Evolutionary conservation across 2,797 vertebrate species (phyloP).

Genomic region (Coendou prehensilis): DNA sequence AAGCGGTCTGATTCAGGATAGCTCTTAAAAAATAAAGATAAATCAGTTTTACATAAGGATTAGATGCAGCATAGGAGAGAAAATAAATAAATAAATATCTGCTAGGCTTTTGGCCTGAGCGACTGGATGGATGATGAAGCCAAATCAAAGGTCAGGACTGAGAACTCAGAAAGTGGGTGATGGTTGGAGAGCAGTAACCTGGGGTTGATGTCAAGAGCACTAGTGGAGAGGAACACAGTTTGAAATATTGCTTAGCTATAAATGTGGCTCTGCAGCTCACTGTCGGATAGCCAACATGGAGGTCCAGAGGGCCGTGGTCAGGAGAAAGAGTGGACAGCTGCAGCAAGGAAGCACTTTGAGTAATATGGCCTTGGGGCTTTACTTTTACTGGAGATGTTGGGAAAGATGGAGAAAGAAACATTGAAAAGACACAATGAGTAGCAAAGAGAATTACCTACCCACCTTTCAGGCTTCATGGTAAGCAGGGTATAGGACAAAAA

Average conservation of each 20-base stretch:
- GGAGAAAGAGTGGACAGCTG: accelerated
- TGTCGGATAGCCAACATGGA: neutral
- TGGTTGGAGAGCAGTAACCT: accelerated
- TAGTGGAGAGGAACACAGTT: neutral
- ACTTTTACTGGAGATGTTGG: neutral
- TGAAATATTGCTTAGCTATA: neutral
- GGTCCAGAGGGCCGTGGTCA: neutral
- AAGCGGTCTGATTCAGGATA: neutral
- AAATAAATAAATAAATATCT: neutral
- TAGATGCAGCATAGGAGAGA: neutral
- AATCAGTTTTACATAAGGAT: neutral
- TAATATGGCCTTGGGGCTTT: accelerated
- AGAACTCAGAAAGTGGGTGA: neutral
- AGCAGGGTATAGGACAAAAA: neutral
- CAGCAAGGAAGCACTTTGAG: neutral
- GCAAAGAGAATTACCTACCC: neutral
- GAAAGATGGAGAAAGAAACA: neutral
- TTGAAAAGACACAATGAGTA: neutral
- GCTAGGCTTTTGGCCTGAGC: neutral
- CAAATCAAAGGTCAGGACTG: neutral
- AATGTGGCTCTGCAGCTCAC: neutral
- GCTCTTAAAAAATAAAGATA: neutral
- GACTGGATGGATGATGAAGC: too few relatives aligned
- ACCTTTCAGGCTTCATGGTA: neutral
- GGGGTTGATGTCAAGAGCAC: neutral